A percentile compares a stretch with the other conserved stretches of the same genome.
Conservation (phyloP, 2,888 invertebrate species). For the Cryptops parisi region DNA sequence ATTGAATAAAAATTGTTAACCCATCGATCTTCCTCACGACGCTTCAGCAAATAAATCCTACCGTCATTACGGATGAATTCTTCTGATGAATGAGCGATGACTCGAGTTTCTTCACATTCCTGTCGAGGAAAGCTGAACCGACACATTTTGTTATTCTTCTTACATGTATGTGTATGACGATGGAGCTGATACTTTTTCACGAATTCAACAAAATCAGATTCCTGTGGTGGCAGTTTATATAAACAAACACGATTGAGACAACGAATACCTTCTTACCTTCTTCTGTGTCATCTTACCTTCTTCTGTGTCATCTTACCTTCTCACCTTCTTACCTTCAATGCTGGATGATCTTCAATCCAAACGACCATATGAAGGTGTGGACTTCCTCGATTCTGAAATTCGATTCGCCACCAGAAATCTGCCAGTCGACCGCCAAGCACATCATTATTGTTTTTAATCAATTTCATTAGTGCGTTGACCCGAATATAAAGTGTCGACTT, state of each 20-base stretch:
- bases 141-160: background rate
- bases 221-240: background rate
- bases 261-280: background rate
- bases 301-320: no score
- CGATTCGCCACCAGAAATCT: conserved; percentile 17
- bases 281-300: no score
- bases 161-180: background rate
- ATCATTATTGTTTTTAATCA: background rate
- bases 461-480: background rate
- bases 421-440: background rate
- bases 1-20: conserved; percentile 11
- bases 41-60: conserved; percentile 1
- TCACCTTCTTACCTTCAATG: no score
- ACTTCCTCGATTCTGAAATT: conserved; percentile 10
- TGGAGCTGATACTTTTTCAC: background rate
- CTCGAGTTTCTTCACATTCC: background rate
- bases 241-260: background rate
- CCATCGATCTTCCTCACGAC: background rate
- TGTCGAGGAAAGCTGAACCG: background rate
- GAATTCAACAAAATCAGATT: background rate
- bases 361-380: conserved; percentile 16
- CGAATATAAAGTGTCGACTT: background rate
- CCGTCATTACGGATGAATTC: background rate
- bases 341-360: conserved; percentile 5
- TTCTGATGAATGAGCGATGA: background rate